Evolutionary conservation across 1,140 invertebrate species (phyloP), one percentile per base, ranked within the genome.

Genomic region (Drosophila sechellia): DNA sequence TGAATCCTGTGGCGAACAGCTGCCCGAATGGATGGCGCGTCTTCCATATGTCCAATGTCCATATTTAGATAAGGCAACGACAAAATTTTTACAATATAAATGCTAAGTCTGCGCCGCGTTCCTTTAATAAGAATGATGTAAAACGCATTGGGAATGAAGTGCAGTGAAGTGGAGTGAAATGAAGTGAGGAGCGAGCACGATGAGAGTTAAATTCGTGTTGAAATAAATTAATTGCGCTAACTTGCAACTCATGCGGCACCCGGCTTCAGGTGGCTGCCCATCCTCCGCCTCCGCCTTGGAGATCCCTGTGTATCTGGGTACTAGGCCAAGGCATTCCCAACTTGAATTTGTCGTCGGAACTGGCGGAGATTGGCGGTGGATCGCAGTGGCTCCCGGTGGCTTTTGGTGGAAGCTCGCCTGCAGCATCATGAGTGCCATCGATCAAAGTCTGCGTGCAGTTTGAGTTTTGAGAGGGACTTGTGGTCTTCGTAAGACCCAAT

Each of bases 151-250:
- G 71, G 57, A 73, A 59, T 58, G 43, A 31, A 56, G 40, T 52
- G 71, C 42, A 76, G 59, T 68, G 59, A 27, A 64, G 48, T 71
- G 64, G 48, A 48, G 54, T 64, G 42, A 55, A 55, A 50, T 75
- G 60, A 57, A 63, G 75, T 58, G 66, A 59, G 83, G 76, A 60
- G 80, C 52, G 59, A 55, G 61, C 61, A 71, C 61, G 85, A 89
- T 89, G 85, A 89, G 84, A 89, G 84, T 80, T 90, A 89, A 89
- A 89, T 90, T 89, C 84, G 84, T 89, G 84, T 89, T 89, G 84
- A 89, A 89, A 89, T 89, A 89, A 89, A 89, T 89, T 89, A 89
- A 89, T 89, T 89, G 84, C 84, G 84, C 84, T 89, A 89, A 89
- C 84, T 89, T 89, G 84, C 84, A 90, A 89, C 84, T 89, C 84